Conservation (phyloP, 2,113 vertebrate species). For the Paradisaea rubra region DNA sequence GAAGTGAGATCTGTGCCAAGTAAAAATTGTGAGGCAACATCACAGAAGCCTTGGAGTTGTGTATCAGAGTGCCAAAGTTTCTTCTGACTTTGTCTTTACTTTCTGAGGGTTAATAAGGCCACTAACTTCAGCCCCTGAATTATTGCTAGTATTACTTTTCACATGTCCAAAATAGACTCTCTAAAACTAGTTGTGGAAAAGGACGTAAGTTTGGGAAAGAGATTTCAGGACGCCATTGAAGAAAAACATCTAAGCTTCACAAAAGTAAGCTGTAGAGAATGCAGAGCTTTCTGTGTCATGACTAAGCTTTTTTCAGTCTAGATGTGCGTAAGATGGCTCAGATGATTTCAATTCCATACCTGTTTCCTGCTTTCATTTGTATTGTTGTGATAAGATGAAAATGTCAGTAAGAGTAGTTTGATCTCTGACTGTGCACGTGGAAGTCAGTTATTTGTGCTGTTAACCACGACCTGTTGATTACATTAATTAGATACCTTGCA, state of each 20-base stretch:
- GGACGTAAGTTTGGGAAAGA: not conserved
- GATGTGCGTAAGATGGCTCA: not conserved
- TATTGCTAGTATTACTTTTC: not conserved
- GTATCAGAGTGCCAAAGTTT: not conserved
- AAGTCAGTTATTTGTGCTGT: not conserved
- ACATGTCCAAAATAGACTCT: not conserved
- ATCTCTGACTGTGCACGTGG: not conserved
- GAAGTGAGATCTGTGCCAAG: not conserved
- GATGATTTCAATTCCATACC: not conserved
- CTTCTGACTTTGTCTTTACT: not conserved
- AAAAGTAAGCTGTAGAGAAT: not conserved
- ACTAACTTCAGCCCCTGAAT: not conserved
- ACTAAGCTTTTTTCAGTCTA: not conserved
- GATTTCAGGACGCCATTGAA: not conserved
- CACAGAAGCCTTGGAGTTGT: not conserved
- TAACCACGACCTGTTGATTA: not conserved
- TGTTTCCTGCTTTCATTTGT: not conserved
- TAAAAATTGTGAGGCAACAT: not conserved
- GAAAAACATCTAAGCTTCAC: not conserved
- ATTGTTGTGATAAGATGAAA: not conserved
- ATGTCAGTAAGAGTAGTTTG: not conserved
- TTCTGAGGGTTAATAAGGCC: not conserved
- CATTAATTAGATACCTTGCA: not conserved
- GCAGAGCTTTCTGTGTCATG: not conserved
- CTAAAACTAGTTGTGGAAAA: not conserved